Percentiles rank a stretch among this genome's conserved stretches.
Evolutionary conservation across 2,113 vertebrate genomes (phyloP).

Genomic region (Coreoperca whiteheadi): DNA sequence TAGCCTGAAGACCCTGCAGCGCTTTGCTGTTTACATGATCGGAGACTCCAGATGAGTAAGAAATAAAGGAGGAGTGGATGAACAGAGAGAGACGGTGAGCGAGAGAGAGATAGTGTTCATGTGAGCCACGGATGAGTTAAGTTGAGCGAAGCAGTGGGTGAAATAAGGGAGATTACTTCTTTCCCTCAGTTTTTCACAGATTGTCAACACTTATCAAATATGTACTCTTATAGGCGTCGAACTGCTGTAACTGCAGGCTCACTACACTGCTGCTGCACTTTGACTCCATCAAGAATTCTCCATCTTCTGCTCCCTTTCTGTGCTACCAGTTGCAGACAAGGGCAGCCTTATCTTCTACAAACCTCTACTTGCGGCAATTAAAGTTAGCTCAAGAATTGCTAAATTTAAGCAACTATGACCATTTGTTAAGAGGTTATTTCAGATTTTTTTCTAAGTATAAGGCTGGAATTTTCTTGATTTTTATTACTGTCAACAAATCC

Average conservation of each 20-base stretch:
- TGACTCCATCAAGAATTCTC: background rate
- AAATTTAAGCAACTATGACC: background rate
- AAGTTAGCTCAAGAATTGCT: background rate
- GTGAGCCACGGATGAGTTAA: conserved; percentile 33
- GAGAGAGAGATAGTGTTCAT: background rate
- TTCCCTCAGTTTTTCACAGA: conserved; percentile 3
- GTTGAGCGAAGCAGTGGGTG: conserved; percentile 24
- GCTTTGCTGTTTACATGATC: conserved; percentile 65
- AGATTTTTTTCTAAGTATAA: background rate
- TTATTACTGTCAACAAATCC: background rate
- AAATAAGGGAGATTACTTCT: conserved; percentile 22
- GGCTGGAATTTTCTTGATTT: background rate
- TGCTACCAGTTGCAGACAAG: background rate
- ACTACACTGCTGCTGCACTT: conserved; percentile 3
- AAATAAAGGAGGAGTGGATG: conserved; percentile 32
- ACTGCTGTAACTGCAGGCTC: background rate
- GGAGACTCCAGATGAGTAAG: conserved; percentile 56
- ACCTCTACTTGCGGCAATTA: background rate
- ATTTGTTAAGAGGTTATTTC: background rate
- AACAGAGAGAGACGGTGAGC: conserved; percentile 4
- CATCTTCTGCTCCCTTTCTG: background rate
- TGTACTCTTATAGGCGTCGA: background rate
- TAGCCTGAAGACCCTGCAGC: conserved; percentile 56
- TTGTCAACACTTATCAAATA: conserved; percentile 26
- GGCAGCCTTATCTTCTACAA: background rate